A percentile compares a stretch with the other conserved stretches of the same genome.
These are phyloP conservation scores for Salvelinus sp. DNA, from an alignment of 2,113 vertebrate genomes.

Conservation along the genomic window DNA sequence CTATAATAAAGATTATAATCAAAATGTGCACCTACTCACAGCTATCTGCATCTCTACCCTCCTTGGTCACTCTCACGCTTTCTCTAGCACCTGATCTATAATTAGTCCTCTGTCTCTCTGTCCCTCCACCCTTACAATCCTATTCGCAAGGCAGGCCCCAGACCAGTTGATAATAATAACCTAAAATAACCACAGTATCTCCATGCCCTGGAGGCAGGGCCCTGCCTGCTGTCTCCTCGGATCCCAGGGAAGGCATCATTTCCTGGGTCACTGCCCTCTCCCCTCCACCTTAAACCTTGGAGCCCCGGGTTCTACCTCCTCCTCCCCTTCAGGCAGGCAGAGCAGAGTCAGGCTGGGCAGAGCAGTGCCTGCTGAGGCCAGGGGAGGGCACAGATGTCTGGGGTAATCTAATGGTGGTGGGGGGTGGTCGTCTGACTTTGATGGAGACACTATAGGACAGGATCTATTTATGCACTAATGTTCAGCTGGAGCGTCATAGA, in stretches of 20 bases:
- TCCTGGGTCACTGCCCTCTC: slow-evolving; percentile 59
- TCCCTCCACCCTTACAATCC: not conserved
- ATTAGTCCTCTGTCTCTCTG: too few species aligned
- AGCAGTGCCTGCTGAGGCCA: slow-evolving; percentile 22
- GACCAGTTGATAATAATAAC: not conserved
- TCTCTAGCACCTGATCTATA: too few species aligned
- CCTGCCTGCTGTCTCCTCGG: slow-evolving; percentile 53
- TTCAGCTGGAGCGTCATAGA: not conserved
- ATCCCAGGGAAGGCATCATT: slow-evolving; percentile 62
- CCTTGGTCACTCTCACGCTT: too few species aligned
- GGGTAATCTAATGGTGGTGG: slow-evolving; percentile 55
- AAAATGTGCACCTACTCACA: too few species aligned
- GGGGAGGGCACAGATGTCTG: slow-evolving; percentile 65
- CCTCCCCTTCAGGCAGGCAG: slow-evolving; percentile 9
- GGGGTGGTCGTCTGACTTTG: slow-evolving; percentile 47
- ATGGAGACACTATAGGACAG: slow-evolving; percentile 18
- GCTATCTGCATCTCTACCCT: too few species aligned
- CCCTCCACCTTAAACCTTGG: slow-evolving; percentile 17
- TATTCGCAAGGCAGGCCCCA: not conserved
- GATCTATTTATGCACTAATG: not conserved
- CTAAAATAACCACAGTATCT: slow-evolving; percentile 46
- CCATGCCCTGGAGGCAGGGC: slow-evolving; percentile 54
- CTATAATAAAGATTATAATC: too few species aligned
- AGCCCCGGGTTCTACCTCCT: slow-evolving; percentile 46
- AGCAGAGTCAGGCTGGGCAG: slow-evolving; percentile 41